These are phyloP conservation scores for Sphaeridia pumilis DNA, from an alignment of 2,888 invertebrate genomes.

Conservation along the genomic window DNA sequence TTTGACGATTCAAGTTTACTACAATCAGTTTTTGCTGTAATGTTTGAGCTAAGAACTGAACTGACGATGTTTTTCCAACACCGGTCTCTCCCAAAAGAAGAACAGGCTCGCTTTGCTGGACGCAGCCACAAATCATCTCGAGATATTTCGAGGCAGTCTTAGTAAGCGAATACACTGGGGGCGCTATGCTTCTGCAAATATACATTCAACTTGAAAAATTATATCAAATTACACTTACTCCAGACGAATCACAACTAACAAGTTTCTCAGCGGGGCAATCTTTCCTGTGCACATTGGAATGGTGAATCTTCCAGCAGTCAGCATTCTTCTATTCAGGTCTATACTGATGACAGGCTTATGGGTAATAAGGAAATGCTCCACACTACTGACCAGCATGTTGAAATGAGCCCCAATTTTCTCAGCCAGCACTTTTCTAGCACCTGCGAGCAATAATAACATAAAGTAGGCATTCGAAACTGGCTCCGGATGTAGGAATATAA, in stretches of 20 bases:
- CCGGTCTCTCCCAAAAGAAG: constrained; percentile 96
- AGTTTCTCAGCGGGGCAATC: background rate
- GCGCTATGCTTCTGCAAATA: constrained; percentile 15
- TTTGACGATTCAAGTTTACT: constrained; percentile 98
- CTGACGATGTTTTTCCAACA: constrained; percentile 90
- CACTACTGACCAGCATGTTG: constrained; percentile 68
- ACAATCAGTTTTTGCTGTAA: constrained; percentile 77
- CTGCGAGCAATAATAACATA: constrained; percentile 39
- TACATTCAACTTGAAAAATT: background rate
- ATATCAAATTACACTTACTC: background rate
- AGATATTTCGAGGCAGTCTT: constrained; percentile 66
- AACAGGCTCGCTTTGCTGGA: constrained; percentile 73
- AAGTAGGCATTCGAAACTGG: background rate
- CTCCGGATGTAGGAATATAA: background rate
- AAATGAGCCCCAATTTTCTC: constrained; percentile 64
- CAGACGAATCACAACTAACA: background rate
- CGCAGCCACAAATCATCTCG: constrained; percentile 77
- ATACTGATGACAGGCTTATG: constrained; percentile 54
- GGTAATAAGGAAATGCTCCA: constrained; percentile 63
- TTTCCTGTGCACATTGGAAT: constrained; percentile 33
- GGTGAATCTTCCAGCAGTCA: constrained; percentile 58
- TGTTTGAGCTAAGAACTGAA: constrained; percentile 78
- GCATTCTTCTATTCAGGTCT: constrained; percentile 45
- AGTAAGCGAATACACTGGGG: constrained; percentile 61
- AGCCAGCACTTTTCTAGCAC: constrained; percentile 54